Evolutionary conservation across 2,888 invertebrate species (phyloP).

Genomic region (Xestia sexstrigata): DNA sequence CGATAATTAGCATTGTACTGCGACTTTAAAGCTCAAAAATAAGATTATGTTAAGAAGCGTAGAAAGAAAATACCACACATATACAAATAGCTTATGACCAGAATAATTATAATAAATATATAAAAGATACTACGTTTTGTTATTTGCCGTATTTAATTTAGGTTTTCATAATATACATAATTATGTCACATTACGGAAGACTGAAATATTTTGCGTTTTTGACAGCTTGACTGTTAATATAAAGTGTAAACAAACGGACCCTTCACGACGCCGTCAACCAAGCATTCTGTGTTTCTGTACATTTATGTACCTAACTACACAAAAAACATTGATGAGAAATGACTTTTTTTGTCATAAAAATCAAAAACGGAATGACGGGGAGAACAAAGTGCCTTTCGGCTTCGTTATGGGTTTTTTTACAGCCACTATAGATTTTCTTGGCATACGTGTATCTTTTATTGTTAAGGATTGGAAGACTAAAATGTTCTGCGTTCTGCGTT

Average conservation of each 20-base stretch:
- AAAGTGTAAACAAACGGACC: neutral
- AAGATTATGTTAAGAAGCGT: conserved; percentile 71
- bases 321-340: too few species aligned
- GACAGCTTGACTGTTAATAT: neutral
- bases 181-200: neutral
- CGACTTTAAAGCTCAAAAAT: conserved; percentile 88
- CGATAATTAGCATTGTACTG: conserved; percentile 84
- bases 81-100: conserved; percentile 65
- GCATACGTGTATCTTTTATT: neutral
- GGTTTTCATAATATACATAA: neutral
- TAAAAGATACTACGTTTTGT: conserved; percentile 28
- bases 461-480: neutral
- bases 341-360: too few species aligned
- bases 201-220: neutral
- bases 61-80: conserved; percentile 68
- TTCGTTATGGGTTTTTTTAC: neutral
- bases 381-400: too few species aligned
- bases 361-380: too few species aligned
- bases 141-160: conserved; percentile 30
- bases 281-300: too few species aligned
- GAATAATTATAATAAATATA: conserved; percentile 58
- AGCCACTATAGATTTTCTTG: neutral
- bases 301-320: too few species aligned
- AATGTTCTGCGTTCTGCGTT: neutral
- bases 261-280: neutral